Evolutionary conservation across 2,113 vertebrate genomes (phyloP).

Genomic region (Bos taurus): ARS-UCD2.0 NC_037338.1:50288001-50288500

Average conservation of each 20-base stretch:
- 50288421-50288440: not conserved
- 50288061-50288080: not conserved
- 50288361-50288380: not conserved
- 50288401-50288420: not conserved
- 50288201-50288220: not conserved
- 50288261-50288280: not conserved
- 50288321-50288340: not conserved
- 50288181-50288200: not conserved
- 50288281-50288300: not conserved
- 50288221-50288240: not conserved
- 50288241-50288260: accelerated
- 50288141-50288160: not conserved
- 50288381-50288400: not conserved
- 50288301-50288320: not conserved
- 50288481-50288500: slow-evolving; percentile 26
- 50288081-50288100: not conserved
- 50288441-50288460: not conserved
- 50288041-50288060: not conserved
- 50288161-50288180: not conserved
- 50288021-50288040: not conserved
- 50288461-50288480: not conserved
- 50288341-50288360: not conserved
- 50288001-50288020: not conserved
- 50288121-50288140: not conserved
- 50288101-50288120: not conserved